Base-by-base conservation (phyloP, 2,113 vertebrate genomes). In the Calonectris borealis region DNA sequence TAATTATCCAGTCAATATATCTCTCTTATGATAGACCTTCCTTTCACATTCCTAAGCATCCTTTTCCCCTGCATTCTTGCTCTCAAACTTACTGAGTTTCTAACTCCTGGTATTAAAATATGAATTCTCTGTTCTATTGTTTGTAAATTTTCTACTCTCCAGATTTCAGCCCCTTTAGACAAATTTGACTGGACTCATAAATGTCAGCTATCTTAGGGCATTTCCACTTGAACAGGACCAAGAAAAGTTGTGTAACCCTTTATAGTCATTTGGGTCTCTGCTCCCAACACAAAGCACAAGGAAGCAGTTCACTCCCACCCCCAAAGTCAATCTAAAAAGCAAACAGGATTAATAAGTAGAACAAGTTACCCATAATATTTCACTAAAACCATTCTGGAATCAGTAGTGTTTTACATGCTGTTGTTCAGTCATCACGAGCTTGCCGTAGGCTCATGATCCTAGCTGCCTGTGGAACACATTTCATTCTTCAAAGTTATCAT, bases 401-500 rank as follows among this genome's bases (percentile, higher is more conserved):
- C 69, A 64, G 40, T 17, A 51, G 16, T 4, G 0, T 42, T 95
- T 68, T 51, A 20, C 42, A 24, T 0, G 9, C 11, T 75, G 19
- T 60, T 34, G 8, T 36, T 90, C 46, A 64, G 83, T 94, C 78
- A 68, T 85, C 65, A 25, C 0, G 0, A 86, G 83, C 55, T 90
- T 87, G 73, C 51, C 2, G 7, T 75, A 32, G 61, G 60, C 61
- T 61, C 32, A 13, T 11, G 49, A 90, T 95, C 80, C 32, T 42
- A 11, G 48, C 83, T 88, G 64, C 65, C 85, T 55, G 51, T 81
- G 22, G 61, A 92, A 61, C 40, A 49, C 88, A 93, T 70, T 92
- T 88, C 83, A 90, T 96, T 85, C 80, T 72, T 96, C 57, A 94
- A 81, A 97, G 75, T 93, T 96, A 91, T 96, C 85, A 73, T 73